Base-by-base conservation (phyloP, 1,140 invertebrate species). In the Leguminivora glycinivorella region DNA sequence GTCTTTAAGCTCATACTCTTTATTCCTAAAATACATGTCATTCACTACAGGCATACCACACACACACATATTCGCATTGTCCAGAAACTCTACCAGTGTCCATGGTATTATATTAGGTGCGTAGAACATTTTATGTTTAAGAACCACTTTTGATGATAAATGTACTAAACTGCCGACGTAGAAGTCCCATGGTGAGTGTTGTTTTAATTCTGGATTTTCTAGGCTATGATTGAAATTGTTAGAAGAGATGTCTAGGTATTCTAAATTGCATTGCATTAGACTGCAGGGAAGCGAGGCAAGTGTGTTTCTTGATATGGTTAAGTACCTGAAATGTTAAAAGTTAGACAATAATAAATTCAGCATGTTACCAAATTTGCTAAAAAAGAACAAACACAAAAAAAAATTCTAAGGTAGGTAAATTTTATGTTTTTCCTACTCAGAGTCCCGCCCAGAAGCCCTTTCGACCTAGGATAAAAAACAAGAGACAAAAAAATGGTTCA, bases 11-110 rank as follows among this genome's bases (percentile, higher is more conserved):
- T 83, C 58, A 92, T 83, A 76, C 78, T 80, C 31, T 87, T 83
- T 79, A 14, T 83, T 75, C 38, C 88, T 73, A 70, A 84, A 88
- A 75, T 92, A 79, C 71, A 80, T 92, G 63, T 84, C 78, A 78
- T 92, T 88, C 68, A 95, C 93, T 74, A 94, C 94, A 47, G 94
- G 88, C 71, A 82, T 88, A 14, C 94, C 94, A 82, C 95, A 95
- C 1, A 93, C 72, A 80, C 94, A 95, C 82, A 93, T 94, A 72
- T 92, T 92, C 3, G 94, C 93, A 74, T 93, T 84, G 75, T 95
- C 93, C 70, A 95, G 86, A 82, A 93, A 94, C 43, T 92, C 81
- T 0, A 94, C 93, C 34, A 95, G 79, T 29, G 92, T 94, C 69
- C 81, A 76, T 9, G 94, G 94, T 77, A 95, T 92, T 22, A 91